Evolutionary conservation across 2,797 vertebrate species (phyloP).

Genomic region (Limnodromus scolopaceus): DNA sequence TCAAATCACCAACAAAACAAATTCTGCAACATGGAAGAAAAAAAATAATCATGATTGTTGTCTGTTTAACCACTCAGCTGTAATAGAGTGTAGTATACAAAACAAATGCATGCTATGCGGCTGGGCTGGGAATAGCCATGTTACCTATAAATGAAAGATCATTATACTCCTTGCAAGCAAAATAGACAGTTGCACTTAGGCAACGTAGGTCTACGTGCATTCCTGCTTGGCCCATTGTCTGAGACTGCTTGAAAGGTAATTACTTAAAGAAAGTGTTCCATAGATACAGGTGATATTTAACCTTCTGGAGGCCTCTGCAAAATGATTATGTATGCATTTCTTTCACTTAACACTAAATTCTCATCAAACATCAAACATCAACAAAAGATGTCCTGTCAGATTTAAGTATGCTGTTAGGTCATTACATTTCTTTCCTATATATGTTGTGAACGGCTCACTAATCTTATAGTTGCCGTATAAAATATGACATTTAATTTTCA

Average conservation of each 20-base stretch:
- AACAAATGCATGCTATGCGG: background rate
- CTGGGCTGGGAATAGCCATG: background rate
- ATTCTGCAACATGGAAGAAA: background rate
- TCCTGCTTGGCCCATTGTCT: background rate
- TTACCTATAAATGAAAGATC: background rate
- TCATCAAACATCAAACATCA: background rate
- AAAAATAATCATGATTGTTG: background rate
- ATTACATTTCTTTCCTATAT: background rate
- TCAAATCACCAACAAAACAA: background rate
- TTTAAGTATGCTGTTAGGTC: background rate
- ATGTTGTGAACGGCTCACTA: background rate
- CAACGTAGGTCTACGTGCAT: background rate
- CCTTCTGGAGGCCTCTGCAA: background rate
- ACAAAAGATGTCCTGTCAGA: background rate
- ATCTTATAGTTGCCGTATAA: background rate
- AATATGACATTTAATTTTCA: background rate
- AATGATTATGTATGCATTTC: background rate
- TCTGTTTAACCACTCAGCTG: fast-evolving
- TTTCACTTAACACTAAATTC: background rate
- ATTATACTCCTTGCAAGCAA: background rate
- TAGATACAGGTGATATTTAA: too few relatives aligned
- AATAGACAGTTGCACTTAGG: background rate
- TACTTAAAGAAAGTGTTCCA: background rate
- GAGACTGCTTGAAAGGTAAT: background rate
- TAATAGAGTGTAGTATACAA: background rate